Evolutionary conservation across 2,888 invertebrate genomes (phyloP).

Genomic region (Idaea aversata): DNA sequence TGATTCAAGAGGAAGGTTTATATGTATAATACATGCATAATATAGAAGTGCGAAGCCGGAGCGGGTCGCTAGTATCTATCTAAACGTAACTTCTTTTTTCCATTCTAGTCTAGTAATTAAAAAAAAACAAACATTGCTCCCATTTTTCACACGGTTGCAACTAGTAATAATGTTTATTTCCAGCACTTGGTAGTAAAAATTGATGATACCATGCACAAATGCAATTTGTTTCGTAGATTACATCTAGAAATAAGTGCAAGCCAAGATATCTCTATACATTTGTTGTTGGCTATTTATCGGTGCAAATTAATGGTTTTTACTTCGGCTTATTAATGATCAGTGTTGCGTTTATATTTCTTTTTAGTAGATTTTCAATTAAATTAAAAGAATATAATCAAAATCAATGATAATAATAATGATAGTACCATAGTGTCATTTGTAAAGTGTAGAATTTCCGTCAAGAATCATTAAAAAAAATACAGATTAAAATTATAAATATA

Average conservation of each 20-base stretch:
- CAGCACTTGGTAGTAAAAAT: constrained; percentile 44
- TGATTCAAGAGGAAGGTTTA: too few species aligned
- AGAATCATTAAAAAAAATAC: too few species aligned
- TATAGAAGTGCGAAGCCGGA: too few species aligned
- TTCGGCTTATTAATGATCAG: constrained; percentile 24
- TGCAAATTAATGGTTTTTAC: constrained; percentile 36
- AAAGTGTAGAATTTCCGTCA: too few species aligned
- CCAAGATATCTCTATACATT: constrained; percentile 46
- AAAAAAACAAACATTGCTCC: not conserved
- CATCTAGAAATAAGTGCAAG: constrained; percentile 39
- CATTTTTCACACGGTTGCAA: not conserved
- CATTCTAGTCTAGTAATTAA: not conserved
- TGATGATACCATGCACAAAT: constrained; percentile 40
- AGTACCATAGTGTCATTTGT: too few species aligned
- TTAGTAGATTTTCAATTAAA: not conserved
- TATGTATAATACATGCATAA: too few species aligned
- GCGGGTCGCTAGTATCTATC: too few species aligned
- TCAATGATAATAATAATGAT: too few species aligned
- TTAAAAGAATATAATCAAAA: too few species aligned
- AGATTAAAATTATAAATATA: too few species aligned
- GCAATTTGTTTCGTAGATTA: constrained; percentile 54
- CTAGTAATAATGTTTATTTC: constrained; percentile 30
- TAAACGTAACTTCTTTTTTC: too few species aligned
- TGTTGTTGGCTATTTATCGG: constrained; percentile 35
- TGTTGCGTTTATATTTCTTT: constrained; percentile 19